Base-by-base conservation (phyloP, 2,113 vertebrate genomes). In the Phyllostomus hastatus region DNA sequence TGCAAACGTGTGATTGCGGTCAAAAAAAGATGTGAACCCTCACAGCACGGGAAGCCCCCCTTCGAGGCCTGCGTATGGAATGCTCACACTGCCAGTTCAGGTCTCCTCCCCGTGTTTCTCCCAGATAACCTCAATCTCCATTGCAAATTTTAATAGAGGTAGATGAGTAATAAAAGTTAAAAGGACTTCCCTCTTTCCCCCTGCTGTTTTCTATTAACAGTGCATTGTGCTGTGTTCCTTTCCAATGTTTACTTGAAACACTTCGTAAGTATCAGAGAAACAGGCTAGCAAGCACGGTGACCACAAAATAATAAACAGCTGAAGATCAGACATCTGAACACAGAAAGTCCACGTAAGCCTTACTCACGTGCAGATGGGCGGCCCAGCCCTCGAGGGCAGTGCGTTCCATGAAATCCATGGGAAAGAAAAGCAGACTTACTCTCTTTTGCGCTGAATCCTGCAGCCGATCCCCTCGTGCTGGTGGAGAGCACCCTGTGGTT, bases 151-250 rank as follows among this genome's bases (percentile, higher is more conserved):
- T 86, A 96, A 94, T 64, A 79, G 61, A 46, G 28, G 76, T 88
- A 96, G 83, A 59, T 41, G 61, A 83, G 67, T 20, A 96, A 93
- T 91, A 96, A 90, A 88, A 97, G 66, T 67, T 87, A 38, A 97
- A 91, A 97, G 48, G 43, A 26, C 31, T 87, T 79, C 61, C 82
- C 73, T 94, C 46, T 93, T 92, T 76, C 61, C 59, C 73, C 92
- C 70, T 97, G 95, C 88, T 96, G 88, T 80, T 96, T 98, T 88
- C 91, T 50, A 95, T 96, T 97, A 98, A 75, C 22, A n/a, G 41
- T 73, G 78, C 33, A 24, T 54, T 90, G 73, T 79, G 46, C 88
- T 91, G 66, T 79, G 79, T 90, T 95, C 43, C 24, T 81, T 92
- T 92, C 92, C 91, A 76, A 52, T 95, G 82, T 46, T 97, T 96